Evolutionary conservation across 1,140 invertebrate species (phyloP), one percentile per base, ranked within the genome.

Genomic region (Copidosoma floridanum): DNA sequence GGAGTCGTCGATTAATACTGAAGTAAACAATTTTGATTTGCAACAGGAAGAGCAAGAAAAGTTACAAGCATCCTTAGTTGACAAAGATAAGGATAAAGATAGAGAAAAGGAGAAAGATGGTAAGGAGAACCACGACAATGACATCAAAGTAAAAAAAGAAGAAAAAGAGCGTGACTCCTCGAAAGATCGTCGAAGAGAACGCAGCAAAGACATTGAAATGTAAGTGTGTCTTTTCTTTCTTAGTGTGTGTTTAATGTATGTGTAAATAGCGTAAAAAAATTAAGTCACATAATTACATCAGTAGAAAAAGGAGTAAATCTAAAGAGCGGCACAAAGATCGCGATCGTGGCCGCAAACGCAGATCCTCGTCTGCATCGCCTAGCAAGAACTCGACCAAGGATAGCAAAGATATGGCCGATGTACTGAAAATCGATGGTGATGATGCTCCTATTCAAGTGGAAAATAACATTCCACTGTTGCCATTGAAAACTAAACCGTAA

Each of bases 11-110:
- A n/a, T n/a, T n/a, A n/a, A n/a, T n/a, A n/a, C n/a, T n/a, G n/a
- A n/a, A n/a, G n/a, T n/a, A n/a, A n/a, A n/a, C n/a, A n/a, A n/a
- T n/a, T n/a, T n/a, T n/a, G n/a, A 24, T 50, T 35, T 3, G 4
- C 20, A 26, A 44, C 65, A 90, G 88, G 88, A 89, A 71, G 88
- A 90, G 65, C 86, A 89, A 76, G 86, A 90, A 61, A 83, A 85
- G 63, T 83, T 89, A 32, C 83, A 86, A 67, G 85, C 85, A 55
- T 84, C 80, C 18, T 57, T 87, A 51, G 78, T 79, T 48, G 81
- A 82, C 27, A 83, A 82, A 57, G 79, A 81, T 35, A 83, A 81
- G 59, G 82, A 83, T 16, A 78, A 83, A 64, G 80, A 81, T 20
- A 67, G 75, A n/a, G 74, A 80, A 12, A 80, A 74, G 58, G 76